phyloP scores from a whole-genome alignment of 1,140 invertebrate genomes.

The Aphelenchoides fujianensis region DNA sequence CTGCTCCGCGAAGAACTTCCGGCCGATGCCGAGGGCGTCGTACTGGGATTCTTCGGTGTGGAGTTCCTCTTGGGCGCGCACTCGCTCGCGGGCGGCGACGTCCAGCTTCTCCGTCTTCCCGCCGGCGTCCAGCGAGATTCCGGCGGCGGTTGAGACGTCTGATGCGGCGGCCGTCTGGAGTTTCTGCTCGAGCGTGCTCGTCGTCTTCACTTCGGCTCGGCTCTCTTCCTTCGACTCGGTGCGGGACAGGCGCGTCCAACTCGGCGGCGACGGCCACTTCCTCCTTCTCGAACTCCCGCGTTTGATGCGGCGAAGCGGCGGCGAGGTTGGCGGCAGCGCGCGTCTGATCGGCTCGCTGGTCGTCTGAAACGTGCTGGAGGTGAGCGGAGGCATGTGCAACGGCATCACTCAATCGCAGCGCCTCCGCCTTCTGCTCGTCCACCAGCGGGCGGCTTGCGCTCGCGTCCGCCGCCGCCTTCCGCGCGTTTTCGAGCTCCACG shows the following conservation, averaged over 20 bases:
- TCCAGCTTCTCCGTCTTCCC: neutral
- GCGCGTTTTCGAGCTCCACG: neutral
- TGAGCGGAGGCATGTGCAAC: neutral
- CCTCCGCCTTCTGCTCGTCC: neutral
- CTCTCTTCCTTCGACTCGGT: neutral
- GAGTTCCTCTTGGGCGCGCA: neutral
- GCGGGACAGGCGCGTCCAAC: neutral
- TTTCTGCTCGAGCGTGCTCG: neutral
- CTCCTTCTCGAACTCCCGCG: neutral
- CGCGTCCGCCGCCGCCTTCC: neutral
- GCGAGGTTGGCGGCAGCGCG: conserved; percentile 7
- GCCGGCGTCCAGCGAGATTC: neutral
- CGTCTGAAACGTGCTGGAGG: conserved; percentile 21
- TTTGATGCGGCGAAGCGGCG: neutral
- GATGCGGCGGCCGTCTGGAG: neutral
- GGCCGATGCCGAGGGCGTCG: conserved; percentile 18
- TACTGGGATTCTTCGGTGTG: conserved; percentile 15
- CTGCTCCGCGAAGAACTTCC: conserved; percentile 3
- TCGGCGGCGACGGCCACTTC: neutral
- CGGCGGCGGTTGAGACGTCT: neutral
- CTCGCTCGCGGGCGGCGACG: neutral
- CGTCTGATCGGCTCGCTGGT: conserved; percentile 19
- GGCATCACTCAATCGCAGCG: conserved; percentile 5
- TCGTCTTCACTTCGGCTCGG: neutral
- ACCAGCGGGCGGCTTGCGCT: neutral